These are phyloP conservation scores for Lithophane semibrunnea DNA, from an alignment of 2,888 invertebrate species.

Conservation along the genomic window DNA sequence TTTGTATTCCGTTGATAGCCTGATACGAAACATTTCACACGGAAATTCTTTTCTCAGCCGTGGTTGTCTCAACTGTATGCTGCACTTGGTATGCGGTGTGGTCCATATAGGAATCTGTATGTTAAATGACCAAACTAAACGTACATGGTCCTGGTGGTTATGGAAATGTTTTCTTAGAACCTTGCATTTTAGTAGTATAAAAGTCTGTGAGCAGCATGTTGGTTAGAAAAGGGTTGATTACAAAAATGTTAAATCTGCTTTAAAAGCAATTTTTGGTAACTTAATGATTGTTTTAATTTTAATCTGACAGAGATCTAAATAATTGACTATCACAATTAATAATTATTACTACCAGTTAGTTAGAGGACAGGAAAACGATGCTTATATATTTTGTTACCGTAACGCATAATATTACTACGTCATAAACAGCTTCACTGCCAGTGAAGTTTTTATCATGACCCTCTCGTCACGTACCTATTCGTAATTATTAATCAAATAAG, in stretches of 20 bases:
- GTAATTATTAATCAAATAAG: neutral
- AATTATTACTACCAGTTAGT: neutral
- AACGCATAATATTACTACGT: neutral
- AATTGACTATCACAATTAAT: too few relatives aligned
- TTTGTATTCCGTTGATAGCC: conserved; percentile 51
- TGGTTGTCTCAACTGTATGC: conserved; percentile 27
- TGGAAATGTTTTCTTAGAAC: conserved; percentile 21
- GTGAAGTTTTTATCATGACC: neutral
- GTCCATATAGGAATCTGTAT: conserved; percentile 36
- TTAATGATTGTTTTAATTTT: neutral
- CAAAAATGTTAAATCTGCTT: too few relatives aligned
- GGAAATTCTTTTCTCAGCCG: conserved; percentile 34
- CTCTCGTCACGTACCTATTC: neutral
- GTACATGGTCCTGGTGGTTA: conserved; percentile 6
- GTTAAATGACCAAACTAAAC: conserved; percentile 23
- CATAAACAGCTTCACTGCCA: neutral
- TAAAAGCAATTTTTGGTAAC: neutral
- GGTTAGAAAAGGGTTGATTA: neutral
- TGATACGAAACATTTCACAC: conserved; percentile 47
- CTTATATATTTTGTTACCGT: neutral
- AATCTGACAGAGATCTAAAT: neutral
- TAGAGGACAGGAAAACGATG: neutral
- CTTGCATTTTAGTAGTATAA: neutral
- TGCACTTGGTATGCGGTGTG: conserved; percentile 44
- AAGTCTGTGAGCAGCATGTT: neutral